Base-by-base conservation (phyloP, 2,888 invertebrate genomes). In the Hoplodrina ambigua region DNA sequence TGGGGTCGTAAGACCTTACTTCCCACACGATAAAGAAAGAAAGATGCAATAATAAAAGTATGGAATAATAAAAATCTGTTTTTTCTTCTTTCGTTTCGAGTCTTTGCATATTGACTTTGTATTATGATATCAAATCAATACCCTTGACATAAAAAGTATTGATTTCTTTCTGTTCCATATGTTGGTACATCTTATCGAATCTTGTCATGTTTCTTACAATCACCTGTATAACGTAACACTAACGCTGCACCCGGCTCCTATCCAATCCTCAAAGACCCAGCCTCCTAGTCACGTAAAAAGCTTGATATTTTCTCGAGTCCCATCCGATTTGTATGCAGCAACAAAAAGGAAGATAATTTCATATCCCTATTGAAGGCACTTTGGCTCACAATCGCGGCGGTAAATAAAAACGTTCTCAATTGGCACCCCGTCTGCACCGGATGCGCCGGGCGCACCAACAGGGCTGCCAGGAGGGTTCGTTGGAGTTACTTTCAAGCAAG, bases 361-460 rank as follows among this genome's bases (percentile, higher is more conserved):
- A 82, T 80, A 84, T 72, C 65, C 67, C 72, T 62, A 82, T 80
- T 74, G 85, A 69, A 76, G 83, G 85, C 83, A 82, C 82, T 80
- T 83, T 82, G 85, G 77, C 85, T 64, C 56, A 55, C 58, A 78
- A 72, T 78, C 73, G 84, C 41, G 62, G 75, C 82, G 72, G 82
- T 75, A 79, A 84, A 84, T 84, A 84, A 84, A 84, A 85, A 84
- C 76, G 84, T 72, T 82, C 75, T 72, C 82, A 85, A 84, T 84
- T 85, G 84, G 80, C 80, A 75, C 82, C 85, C 82, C 78, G 84
- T 85, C 84, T 84, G 82, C 72, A 56, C 84, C 84, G 84, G 84
- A 85, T 84, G 85, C 74, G 65, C 55, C 72, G 57, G 37, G 72
- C 72, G 71, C 74, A 19, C 4, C 8, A 1, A 8, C 50, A 80